Evolutionary conservation across 1,140 invertebrate genomes (phyloP), one percentile per base, ranked within the genome.

Genomic region (Lepidurus arcticus): DNA sequence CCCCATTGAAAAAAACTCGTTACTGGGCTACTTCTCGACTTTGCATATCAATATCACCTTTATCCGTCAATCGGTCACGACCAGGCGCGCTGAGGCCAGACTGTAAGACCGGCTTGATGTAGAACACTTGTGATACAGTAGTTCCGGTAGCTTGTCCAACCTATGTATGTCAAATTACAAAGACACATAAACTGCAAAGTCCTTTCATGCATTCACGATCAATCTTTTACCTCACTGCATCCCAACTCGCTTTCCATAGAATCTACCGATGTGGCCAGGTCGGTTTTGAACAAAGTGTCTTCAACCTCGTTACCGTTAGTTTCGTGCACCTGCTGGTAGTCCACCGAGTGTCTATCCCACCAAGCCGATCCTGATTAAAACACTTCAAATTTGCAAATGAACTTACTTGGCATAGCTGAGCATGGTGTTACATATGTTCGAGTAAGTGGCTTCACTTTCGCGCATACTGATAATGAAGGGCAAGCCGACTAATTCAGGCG

Each of bases 401-500:
- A 80, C 74, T 76, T 79, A 85, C 83, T 84, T 85, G 65, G 86
- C 83, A 81, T 83, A 86, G n/a, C 83, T 82, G 79, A 86, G 85
- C 81, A 87, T 83, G 16, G 85, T 80, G 34, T 82, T 79, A 43
- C 82, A 83, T 7, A 88, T 77, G n/a, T 84, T 81, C 13, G 82
- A 81, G 80, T 84, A 87, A 10, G 87, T 87, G 11, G 83, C 82
- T 45, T 85, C 80, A 11, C 84, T 86, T 44, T 83, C 79, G 42
- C 85, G 86, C 42, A 88, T 42, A 79, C 85, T 85, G 78, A 88
- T 81, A 47, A 88, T 83, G 81, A 88, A 88, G 10, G 87, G 87
- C 42, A 82, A 82, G 7, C 87, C 87, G 42, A 88, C 82, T 43
- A 83, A 81, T 75, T 87, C 85, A 21, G 84, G 85, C 13, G 76